These are phyloP conservation scores for Eristalis intricaria DNA, from an alignment of 2,888 invertebrate genomes.

Conservation along the genomic window DNA sequence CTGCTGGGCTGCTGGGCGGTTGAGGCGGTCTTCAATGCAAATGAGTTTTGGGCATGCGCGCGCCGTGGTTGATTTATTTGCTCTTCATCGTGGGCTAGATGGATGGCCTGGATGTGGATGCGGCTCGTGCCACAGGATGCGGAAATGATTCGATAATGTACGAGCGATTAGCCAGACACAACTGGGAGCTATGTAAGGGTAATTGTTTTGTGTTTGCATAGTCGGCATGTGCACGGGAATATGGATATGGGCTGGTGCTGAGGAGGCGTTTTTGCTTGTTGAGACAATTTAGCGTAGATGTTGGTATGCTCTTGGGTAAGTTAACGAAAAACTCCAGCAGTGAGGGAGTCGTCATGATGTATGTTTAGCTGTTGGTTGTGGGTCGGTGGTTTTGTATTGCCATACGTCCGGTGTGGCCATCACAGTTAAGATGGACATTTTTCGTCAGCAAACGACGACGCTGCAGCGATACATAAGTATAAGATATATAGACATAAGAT, in stretches of 20 bases:
- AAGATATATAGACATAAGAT: too few species aligned
- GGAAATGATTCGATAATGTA: conserved; percentile 68
- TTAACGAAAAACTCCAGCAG: background rate
- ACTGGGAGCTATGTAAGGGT: conserved; percentile 59
- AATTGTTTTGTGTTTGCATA: conserved; percentile 63
- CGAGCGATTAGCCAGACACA: conserved; percentile 51
- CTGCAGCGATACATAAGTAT: too few species aligned
- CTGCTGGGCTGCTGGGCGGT: conserved; percentile 15
- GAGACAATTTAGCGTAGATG: background rate
- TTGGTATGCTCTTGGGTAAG: background rate
- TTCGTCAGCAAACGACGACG: too few species aligned
- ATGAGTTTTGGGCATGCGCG: conserved; percentile 65
- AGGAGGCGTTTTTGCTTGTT: background rate
- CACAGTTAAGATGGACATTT: too few species aligned
- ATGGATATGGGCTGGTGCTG: background rate
- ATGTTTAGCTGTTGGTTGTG: background rate
- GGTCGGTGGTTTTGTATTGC: too few species aligned
- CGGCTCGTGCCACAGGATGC: conserved; percentile 58
- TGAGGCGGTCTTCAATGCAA: conserved; percentile 67
- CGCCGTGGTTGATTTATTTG: conserved; percentile 62
- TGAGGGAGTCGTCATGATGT: background rate
- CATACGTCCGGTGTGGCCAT: too few species aligned
- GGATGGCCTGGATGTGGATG: conserved; percentile 36
- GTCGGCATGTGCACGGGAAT: background rate
- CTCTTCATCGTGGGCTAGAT: conserved; percentile 52